Conservation (phyloP, 2,113 vertebrate genomes). For the Poeciliopsis prolifica region DNA sequence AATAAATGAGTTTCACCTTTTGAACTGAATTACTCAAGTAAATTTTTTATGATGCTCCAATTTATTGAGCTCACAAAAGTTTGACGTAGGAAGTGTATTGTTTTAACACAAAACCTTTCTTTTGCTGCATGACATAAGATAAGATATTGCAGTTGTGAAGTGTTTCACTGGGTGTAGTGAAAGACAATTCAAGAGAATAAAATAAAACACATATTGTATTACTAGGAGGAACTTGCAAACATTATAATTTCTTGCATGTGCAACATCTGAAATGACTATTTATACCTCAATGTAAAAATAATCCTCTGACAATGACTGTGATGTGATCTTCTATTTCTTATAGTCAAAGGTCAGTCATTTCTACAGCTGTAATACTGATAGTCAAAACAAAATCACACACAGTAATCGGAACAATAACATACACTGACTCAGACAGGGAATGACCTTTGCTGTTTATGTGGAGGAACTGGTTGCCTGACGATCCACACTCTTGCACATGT, state of each 20-base stretch:
- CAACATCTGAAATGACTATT: background rate
- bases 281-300: conserved; percentile 10
- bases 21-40: no score
- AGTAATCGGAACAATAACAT: conserved; percentile 66
- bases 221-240: background rate
- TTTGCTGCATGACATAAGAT: background rate
- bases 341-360: conserved; percentile 67
- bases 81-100: background rate
- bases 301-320: conserved; percentile 61
- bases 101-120: background rate
- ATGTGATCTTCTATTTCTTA: conserved; percentile 58
- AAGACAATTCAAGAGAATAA: background rate
- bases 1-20: no score
- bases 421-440: conserved; percentile 59
- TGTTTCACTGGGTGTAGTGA: background rate
- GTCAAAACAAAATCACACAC: conserved; percentile 74
- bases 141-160: no score
- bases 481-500: conserved; percentile 33
- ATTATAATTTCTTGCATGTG: background rate
- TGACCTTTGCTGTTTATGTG: conserved; percentile 71
- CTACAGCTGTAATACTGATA: conserved; percentile 55
- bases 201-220: background rate
- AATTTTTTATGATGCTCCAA: no score
- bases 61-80: no score
- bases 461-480: conserved; percentile 64